These are phyloP conservation scores for Physocephala rufipes DNA, from an alignment of 2,888 invertebrate genomes.

Conservation along the genomic window DNA sequence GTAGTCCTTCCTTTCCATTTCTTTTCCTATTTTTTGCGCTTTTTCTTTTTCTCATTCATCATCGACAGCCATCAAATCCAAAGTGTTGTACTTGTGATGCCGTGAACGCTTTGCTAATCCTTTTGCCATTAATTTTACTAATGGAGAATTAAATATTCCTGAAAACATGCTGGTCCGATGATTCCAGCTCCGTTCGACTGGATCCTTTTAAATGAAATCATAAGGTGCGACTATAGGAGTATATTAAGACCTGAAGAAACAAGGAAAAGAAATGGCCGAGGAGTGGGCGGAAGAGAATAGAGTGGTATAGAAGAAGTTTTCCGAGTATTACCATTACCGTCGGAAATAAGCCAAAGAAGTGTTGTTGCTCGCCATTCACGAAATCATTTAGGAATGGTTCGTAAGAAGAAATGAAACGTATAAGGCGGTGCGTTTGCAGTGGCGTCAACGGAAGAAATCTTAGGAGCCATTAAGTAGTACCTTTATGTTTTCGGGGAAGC, in stretches of 20 bases:
- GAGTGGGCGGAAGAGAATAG: not conserved
- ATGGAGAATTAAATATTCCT: constrained; percentile 40
- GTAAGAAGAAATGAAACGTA: no score
- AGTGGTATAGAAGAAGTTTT: not conserved
- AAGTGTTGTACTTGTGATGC: constrained; percentile 13
- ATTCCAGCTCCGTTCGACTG: constrained; percentile 1
- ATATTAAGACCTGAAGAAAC: no score
- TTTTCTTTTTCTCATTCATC: not conserved
- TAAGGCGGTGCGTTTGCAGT: no score
- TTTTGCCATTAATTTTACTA: constrained; percentile 38
- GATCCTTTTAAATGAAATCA: constrained; percentile 17
- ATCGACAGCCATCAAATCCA: not conserved
- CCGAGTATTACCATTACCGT: no score
- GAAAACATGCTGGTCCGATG: constrained; percentile 27
- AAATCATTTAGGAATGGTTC: no score
- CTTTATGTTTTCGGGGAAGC: no score
- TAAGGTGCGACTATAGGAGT: no score
- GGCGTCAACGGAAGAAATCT: no score
- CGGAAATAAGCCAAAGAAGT: not conserved
- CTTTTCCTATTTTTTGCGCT: not conserved
- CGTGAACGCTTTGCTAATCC: constrained; percentile 31
- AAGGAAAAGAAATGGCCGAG: no score
- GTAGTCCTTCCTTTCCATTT: not conserved
- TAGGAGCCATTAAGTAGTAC: no score
- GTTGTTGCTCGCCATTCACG: not conserved